Evolutionary conservation across 2,888 invertebrate genomes (phyloP), one percentile per base, ranked within the genome.

Genomic region (Blastobasis lacticolella): DNA sequence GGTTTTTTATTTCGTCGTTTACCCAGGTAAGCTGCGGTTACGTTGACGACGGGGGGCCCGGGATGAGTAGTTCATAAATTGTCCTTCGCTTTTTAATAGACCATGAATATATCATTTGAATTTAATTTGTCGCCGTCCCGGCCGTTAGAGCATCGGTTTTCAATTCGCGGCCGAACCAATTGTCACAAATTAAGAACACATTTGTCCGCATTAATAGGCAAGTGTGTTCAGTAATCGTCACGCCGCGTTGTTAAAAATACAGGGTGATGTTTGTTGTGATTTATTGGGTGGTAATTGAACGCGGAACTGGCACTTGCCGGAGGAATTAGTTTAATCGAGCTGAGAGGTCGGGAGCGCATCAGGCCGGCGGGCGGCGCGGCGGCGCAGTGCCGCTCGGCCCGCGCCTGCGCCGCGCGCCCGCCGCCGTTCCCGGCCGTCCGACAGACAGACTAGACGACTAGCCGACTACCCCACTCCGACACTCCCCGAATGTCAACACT

Each of bases 131-230:
- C 10, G 43, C 8, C 38, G 51, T 51, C 51, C 44, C n/a, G 40
- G 50, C 23, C 45, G 49, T 51, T 47, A 42, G 44, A 47, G 37
- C 44, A 40, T 46, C 41, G 53, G 54, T 56, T 57, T 63, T 66
- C 69, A 67, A 73, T 75, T 72, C 59, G 70, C 70, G 63, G 62
- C 60, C 60, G 61, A 57, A 57, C 71, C 80, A 82, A 81, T 82
- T 82, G 80, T 63, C 66, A 71, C 74, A 75, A 81, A 84, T 84
- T 77, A 82, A 75, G 73, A 78, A 69, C 65, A 72, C 76, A 81
- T 84, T 81, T 75, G 73, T 82, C 67, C 69, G 67, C 69, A 73
- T 78, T 73, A 76, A 66, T 64, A 71, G 72, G 66, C 70, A 64
- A 64, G 61, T 66, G 62, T 59, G 65, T 60, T 65, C 68, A 69